phyloP scores from a whole-genome alignment of 2,888 invertebrate genomes.

The Dasysyrphus tricinctus region DNA sequence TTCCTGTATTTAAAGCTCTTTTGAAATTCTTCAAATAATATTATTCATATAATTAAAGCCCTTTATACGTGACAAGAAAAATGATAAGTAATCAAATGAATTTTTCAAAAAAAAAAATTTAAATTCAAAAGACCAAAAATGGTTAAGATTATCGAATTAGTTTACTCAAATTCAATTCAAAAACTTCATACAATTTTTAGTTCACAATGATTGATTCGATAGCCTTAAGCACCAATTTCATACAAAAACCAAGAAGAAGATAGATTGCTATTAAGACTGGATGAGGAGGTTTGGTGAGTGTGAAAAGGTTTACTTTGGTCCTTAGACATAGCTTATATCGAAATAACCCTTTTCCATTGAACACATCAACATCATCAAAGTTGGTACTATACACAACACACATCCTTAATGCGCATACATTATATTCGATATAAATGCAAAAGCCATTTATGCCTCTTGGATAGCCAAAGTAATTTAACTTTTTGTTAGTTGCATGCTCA shows the following conservation, averaged over 20 bases:
- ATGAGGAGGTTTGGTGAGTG: too few relatives aligned
- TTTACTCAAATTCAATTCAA: slow-evolving; percentile 18
- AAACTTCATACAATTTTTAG: slow-evolving; percentile 22
- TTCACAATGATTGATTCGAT: slow-evolving; percentile 61
- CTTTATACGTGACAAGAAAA: slow-evolving; percentile 23
- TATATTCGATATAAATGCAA: slow-evolving; percentile 68
- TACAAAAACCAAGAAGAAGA: slow-evolving; percentile 32
- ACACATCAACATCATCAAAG: slow-evolving; percentile 14
- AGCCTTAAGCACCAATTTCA: slow-evolving; percentile 40
- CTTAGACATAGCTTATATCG: slow-evolving; percentile 24
- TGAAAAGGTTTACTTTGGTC: background rate
- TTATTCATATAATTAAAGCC: too few relatives aligned
- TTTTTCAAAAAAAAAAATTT: background rate
- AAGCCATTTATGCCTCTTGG: slow-evolving; percentile 66
- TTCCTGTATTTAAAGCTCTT: too few relatives aligned
- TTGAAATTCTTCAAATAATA: too few relatives aligned
- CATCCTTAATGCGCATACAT: slow-evolving; percentile 55
- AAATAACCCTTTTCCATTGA: slow-evolving; percentile 28
- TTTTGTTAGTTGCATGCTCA: slow-evolving; percentile 46
- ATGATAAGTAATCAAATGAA: background rate
- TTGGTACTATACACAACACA: background rate
- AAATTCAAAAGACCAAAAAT: slow-evolving; percentile 27
- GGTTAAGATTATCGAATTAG: slow-evolving; percentile 25
- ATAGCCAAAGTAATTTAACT: slow-evolving; percentile 74
- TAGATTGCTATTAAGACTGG: slow-evolving; percentile 47